Evolutionary conservation across 2,888 invertebrate genomes (phyloP).

Genomic region (Sesamia inferens): DNA sequence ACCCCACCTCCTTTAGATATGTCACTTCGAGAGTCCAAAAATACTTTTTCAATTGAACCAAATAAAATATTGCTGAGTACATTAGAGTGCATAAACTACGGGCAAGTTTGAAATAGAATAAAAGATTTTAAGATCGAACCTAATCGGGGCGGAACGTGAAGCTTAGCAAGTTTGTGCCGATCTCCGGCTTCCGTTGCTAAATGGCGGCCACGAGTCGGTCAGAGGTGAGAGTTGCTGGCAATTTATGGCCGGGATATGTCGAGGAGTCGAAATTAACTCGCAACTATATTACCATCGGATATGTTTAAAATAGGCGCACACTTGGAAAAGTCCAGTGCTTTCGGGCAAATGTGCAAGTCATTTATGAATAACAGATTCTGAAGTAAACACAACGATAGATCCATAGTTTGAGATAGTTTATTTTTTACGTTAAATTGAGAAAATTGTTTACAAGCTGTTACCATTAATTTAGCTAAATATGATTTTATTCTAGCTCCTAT

Average conservation of each 20-base stretch:
- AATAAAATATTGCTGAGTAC: slow-evolving; percentile 32
- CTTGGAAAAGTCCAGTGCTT: slow-evolving; percentile 22
- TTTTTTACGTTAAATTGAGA: too few relatives aligned
- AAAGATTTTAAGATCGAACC: slow-evolving; percentile 69
- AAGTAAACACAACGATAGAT: too few relatives aligned
- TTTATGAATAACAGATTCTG: slow-evolving; percentile 6
- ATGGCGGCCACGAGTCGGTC: slow-evolving; percentile 71
- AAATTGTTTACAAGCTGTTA: too few relatives aligned
- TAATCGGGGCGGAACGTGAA: slow-evolving; percentile 68
- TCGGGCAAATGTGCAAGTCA: background rate
- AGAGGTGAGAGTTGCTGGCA: slow-evolving; percentile 59
- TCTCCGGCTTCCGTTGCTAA: slow-evolving; percentile 74
- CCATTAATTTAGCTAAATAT: too few relatives aligned
- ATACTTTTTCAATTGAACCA: slow-evolving; percentile 14
- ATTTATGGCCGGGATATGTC: slow-evolving; percentile 50
- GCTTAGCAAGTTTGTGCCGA: slow-evolving; percentile 71
- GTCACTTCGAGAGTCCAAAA: slow-evolving; percentile 1
- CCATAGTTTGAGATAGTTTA: too few relatives aligned
- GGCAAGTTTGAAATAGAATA: slow-evolving; percentile 64
- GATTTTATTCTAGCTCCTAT: too few relatives aligned
- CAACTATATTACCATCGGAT: slow-evolving; percentile 31
- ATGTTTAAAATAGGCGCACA: background rate
- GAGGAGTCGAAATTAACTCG: slow-evolving; percentile 38
- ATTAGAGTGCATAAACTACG: slow-evolving; percentile 17
- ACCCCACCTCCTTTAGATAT: background rate